Evolutionary conservation across 2,888 invertebrate genomes (phyloP).

Genomic region (Hydrotaea diabolus): DNA sequence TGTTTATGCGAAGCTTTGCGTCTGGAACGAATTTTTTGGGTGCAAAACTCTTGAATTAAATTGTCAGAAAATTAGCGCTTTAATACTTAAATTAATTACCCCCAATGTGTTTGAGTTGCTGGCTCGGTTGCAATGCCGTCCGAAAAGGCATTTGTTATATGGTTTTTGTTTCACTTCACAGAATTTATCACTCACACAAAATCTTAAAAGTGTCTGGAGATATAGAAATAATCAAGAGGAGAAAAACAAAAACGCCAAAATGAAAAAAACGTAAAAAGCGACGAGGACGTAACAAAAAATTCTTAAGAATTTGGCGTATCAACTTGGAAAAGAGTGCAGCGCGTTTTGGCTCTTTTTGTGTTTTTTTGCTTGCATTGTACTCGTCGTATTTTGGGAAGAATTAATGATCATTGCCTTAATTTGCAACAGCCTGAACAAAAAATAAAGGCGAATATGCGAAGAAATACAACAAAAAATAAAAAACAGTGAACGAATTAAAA

Average conservation of each 20-base stretch:
- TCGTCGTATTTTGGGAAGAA: conserved; percentile 40
- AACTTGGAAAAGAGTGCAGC: conserved; percentile 47
- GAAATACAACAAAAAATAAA: not conserved
- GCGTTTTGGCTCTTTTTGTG: not conserved
- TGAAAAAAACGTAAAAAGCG: not conserved
- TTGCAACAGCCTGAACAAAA: conserved; percentile 40
- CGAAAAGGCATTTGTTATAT: conserved; percentile 43
- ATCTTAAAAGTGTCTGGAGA: conserved; percentile 57
- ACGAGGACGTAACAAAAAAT: conserved; percentile 25
- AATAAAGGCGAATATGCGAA: conserved; percentile 3
- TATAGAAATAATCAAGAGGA: conserved; percentile 5
- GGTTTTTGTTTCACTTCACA: conserved; percentile 41
- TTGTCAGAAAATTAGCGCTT: conserved; percentile 69
- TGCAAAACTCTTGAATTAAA: conserved; percentile 54
- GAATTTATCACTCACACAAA: conserved; percentile 60
- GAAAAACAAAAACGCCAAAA: not conserved
- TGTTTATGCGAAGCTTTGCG: not conserved
- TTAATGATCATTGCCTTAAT: conserved; percentile 66
- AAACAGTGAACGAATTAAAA: conserved; percentile 25
- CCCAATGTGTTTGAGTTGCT: conserved; percentile 57
- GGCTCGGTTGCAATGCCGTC: conserved; percentile 16
- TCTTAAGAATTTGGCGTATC: conserved; percentile 46
- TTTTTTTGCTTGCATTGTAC: not conserved
- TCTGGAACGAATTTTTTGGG: not conserved
- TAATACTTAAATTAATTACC: conserved; percentile 70